Conservation (phyloP, 2,113 vertebrate genomes). For the Acanthochromis polyacanthus region DNA sequence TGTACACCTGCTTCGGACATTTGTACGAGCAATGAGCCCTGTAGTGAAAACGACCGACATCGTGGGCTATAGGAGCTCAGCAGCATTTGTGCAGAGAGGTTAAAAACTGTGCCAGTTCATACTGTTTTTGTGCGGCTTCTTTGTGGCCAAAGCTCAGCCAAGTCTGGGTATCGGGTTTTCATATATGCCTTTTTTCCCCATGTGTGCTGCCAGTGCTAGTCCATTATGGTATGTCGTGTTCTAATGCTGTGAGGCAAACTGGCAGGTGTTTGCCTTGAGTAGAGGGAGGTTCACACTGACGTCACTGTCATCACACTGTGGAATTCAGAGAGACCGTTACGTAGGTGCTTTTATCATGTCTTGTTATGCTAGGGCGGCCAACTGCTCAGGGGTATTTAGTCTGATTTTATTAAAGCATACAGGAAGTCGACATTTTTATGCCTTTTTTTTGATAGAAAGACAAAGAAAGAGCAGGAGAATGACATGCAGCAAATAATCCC, state of each 20-base stretch:
- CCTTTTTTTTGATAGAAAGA: no score
- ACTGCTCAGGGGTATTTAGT: background rate
- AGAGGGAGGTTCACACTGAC: background rate
- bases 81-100: background rate
- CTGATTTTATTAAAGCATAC: no score
- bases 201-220: background rate
- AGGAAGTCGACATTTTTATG: no score
- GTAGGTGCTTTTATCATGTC: conserved; percentile 4
- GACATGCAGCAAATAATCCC: no score
- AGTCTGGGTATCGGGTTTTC: conserved; percentile 26
- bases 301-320: conserved; percentile 2
- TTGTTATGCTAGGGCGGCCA: conserved; percentile 8
- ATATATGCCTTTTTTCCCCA: background rate
- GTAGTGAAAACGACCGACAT: conserved; percentile 16
- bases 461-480: no score
- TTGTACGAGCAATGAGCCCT: background rate
- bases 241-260: conserved; percentile 1
- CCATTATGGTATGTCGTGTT: background rate
- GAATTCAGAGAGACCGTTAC: conserved; percentile 7
- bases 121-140: background rate
- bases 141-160: background rate
- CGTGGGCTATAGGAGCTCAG: background rate
- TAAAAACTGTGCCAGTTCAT: background rate
- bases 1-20: conserved; percentile 37
- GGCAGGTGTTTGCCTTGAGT: conserved; percentile 24